These are phyloP conservation scores for Sander vitreus DNA, from an alignment of 2,113 vertebrate genomes.

Conservation along the genomic window DNA sequence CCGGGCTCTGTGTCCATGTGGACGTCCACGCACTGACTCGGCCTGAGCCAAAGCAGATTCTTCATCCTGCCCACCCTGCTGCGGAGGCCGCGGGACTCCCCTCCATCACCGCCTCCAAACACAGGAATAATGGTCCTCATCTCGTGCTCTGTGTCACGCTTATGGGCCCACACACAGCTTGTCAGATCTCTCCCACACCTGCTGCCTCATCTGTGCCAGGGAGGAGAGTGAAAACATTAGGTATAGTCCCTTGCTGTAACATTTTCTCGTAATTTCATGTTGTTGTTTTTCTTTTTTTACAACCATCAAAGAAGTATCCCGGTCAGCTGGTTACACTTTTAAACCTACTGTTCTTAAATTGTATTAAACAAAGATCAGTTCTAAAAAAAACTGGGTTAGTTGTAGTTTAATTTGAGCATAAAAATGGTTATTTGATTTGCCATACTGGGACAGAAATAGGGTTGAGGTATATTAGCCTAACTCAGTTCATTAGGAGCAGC, in stretches of 20 bases:
- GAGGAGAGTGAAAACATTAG: constrained; percentile 23
- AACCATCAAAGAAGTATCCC: not conserved
- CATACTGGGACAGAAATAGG: not conserved
- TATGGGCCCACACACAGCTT: constrained; percentile 47
- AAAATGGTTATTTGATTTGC: not conserved
- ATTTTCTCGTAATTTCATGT: not conserved
- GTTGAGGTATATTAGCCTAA: not conserved
- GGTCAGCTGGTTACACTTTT: not conserved
- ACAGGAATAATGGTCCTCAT: constrained; percentile 76
- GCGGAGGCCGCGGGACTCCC: constrained; percentile 66
- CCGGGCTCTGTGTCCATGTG: constrained; percentile 72
- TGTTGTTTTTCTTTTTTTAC: not conserved
- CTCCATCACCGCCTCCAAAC: constrained; percentile 56
- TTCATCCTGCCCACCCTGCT: constrained; percentile 73
- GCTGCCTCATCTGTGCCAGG: constrained; percentile 64
- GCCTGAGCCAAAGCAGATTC: constrained; percentile 69
- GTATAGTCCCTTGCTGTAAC: too few relatives aligned
- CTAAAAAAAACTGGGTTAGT: not conserved
- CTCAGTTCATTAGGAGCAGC: not conserved
- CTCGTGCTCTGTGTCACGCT: constrained; percentile 52
- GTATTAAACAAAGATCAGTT: not conserved
- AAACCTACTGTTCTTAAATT: not conserved
- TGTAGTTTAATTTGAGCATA: not conserved
- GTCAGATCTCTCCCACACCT: constrained; percentile 59
- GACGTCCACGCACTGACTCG: constrained; percentile 40